Percentiles rank a stretch among this genome's conserved stretches.
These are phyloP conservation scores for Apostichopus parvimensis DNA, from an alignment of 35 echinoderm and acorn worm genomes.

Conservation along the genomic window DNA sequence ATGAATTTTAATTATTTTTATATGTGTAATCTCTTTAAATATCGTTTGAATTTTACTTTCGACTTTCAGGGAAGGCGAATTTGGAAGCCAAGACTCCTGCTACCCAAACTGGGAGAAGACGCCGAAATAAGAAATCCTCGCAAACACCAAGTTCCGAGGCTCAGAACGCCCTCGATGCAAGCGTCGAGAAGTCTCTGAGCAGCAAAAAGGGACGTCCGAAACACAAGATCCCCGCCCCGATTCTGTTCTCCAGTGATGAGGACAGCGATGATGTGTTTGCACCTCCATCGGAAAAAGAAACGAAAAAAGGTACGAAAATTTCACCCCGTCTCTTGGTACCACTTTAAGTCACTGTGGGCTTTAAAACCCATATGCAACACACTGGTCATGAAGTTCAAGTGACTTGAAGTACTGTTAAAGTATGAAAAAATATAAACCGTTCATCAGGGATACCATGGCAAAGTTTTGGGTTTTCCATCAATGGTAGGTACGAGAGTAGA, in stretches of 20 bases:
- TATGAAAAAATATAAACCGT: too few species aligned
- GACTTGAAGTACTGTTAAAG: too few species aligned
- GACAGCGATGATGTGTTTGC: constrained; percentile 82
- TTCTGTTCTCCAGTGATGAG: constrained; percentile 85
- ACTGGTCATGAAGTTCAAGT: too few species aligned
- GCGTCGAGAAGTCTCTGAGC: constrained; percentile 44
- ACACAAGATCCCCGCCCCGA: constrained; percentile 60
- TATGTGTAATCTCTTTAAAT: neutral
- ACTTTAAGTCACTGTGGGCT: too few species aligned
- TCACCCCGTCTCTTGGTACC: too few species aligned
- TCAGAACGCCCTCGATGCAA: constrained; percentile 42
- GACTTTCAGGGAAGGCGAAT: neutral
- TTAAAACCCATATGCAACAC: too few species aligned
- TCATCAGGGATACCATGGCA: too few species aligned
- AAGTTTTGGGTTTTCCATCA: too few species aligned
- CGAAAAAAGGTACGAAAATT: neutral
- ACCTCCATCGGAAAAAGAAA: neutral
- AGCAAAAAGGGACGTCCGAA: constrained; percentile 50
- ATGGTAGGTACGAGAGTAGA: too few species aligned
- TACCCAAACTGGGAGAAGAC: constrained; percentile 54
- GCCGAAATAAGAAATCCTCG: constrained; percentile 4
- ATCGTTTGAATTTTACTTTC: neutral
- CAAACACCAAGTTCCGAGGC: constrained; percentile 25
- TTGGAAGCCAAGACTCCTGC: constrained; percentile 13
- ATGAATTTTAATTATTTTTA: neutral